These are phyloP conservation scores for Cephalopterus ornatus DNA, from an alignment of 2,113 vertebrate genomes.

Conservation along the genomic window DNA sequence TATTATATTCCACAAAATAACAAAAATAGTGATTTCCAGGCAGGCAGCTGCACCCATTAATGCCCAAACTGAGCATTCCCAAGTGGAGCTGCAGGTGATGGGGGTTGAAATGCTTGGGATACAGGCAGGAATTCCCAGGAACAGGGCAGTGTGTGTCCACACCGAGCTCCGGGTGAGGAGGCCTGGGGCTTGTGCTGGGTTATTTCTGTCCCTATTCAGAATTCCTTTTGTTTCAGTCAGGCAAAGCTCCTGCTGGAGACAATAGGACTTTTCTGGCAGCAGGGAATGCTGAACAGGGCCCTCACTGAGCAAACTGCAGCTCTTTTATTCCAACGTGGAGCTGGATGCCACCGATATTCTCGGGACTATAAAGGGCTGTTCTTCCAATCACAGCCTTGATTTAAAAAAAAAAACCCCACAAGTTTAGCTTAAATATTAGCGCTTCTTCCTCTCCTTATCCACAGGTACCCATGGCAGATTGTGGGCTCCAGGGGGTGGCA, in stretches of 20 bases:
- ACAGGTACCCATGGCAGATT: neutral
- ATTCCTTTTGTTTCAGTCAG: neutral
- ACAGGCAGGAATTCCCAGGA: fast-evolving
- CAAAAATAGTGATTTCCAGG: no score
- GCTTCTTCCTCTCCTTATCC: neutral
- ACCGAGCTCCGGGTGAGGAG: fast-evolving
- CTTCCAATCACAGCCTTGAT: neutral
- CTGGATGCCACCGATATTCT: neutral
- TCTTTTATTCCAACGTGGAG: neutral
- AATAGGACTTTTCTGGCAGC: constrained; percentile 2
- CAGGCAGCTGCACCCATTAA: neutral
- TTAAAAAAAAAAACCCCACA: neutral
- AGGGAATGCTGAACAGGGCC: neutral
- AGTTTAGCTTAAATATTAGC: neutral
- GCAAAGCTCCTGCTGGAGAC: constrained; percentile 12
- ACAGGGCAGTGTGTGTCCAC: fast-evolving
- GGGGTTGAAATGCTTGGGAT: fast-evolving
- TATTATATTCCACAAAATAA: neutral
- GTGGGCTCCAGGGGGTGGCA: neutral
- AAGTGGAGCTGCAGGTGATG: neutral
- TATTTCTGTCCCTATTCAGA: constrained; percentile 33
- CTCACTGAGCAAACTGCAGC: neutral
- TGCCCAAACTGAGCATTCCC: neutral
- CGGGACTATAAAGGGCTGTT: neutral
- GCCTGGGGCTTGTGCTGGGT: neutral